These are phyloP conservation scores for Drosophila jambulina DNA, from an alignment of 1,140 invertebrate species.

Conservation along the genomic window DNA sequence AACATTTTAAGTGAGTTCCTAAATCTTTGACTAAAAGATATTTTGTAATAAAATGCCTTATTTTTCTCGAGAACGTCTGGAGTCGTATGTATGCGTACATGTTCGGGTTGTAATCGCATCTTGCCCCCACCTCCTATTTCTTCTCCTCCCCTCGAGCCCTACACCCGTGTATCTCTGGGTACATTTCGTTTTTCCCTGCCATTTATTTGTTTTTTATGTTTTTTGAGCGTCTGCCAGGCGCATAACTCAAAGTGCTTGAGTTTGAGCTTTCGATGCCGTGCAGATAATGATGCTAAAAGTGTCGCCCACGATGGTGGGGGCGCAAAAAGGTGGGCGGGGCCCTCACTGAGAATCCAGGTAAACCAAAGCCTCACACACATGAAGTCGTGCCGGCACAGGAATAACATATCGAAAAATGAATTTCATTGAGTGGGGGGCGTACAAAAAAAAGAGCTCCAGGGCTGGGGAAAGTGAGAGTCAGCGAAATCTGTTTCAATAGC, in stretches of 20 bases:
- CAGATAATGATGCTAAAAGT: constrained; percentile 82
- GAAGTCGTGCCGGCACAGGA: constrained; percentile 40
- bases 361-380: constrained; percentile 57
- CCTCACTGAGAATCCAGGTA: constrained; percentile 56
- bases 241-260: constrained; percentile 80
- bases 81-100: constrained; percentile 10
- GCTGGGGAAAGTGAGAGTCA: constrained; percentile 65
- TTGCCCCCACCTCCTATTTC: neutral
- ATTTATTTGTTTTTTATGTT: constrained; percentile 81
- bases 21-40: constrained; percentile 31
- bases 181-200: constrained; percentile 63
- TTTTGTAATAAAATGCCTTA: constrained; percentile 31
- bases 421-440: constrained; percentile 61
- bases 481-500: constrained; percentile 76
- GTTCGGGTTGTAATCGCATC: constrained; percentile 28
- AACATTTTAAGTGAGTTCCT: constrained; percentile 12
- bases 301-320: constrained; percentile 45
- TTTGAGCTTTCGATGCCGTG: constrained; percentile 61
- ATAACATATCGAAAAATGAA: constrained; percentile 83
- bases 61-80: constrained; percentile 12
- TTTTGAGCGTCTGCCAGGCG: constrained; percentile 71
- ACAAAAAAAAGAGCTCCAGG: constrained; percentile 2
- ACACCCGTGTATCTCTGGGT: constrained; percentile 31
- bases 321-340: constrained; percentile 3
- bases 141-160: neutral